Evolutionary conservation across 2,888 invertebrate genomes (phyloP), one percentile per base, ranked within the genome.

Genomic region (Dolichopus griseipennis): DNA sequence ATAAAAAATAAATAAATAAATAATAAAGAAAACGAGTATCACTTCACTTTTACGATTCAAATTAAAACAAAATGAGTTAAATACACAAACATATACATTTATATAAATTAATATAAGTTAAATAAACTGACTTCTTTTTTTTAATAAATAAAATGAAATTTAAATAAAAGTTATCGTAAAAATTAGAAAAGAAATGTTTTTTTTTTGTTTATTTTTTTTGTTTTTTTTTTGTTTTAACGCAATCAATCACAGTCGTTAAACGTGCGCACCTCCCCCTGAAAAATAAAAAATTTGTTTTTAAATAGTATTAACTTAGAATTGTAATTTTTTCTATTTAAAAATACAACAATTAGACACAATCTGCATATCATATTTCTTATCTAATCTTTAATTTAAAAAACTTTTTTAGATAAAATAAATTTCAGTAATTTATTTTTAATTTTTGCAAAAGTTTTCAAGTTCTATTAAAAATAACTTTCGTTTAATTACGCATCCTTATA

Each of bases 231-330:
- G 27, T 27, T 27, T 27, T 27, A 27, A 27, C 22, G 62, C 12
- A 62, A n/a, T 62, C 63, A 63, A 63, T 63, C 63, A 63, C 63
- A 63, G 27, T 63, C 63, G 62, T 62, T 22, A 62, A 22, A 62
- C 65, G 66, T 68, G 67, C 41, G 68, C 70, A 70, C 70, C 70
- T 70, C 70, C 70, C 70, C 70, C 70, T 70, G 61, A 27, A 68
- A 69, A 66, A 43, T 64, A 18, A 34, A 18, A 52, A 41, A 64
- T 62, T 27, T 15, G 7, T 43, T 15, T 43, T 15, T 10, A 52
- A 18, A 52, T 15, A 18, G 12, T 37, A 8, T 37, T 10, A 12
- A 12, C 9, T 34, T 34, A 37, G 6, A 10, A 37, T 37, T 7
- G 12, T 37, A 34, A n/a, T 27, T 27, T 27, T 27, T 27, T 27